These are phyloP conservation scores for Cariama cristata DNA, from an alignment of 2,113 vertebrate genomes.

Conservation along the genomic window DNA sequence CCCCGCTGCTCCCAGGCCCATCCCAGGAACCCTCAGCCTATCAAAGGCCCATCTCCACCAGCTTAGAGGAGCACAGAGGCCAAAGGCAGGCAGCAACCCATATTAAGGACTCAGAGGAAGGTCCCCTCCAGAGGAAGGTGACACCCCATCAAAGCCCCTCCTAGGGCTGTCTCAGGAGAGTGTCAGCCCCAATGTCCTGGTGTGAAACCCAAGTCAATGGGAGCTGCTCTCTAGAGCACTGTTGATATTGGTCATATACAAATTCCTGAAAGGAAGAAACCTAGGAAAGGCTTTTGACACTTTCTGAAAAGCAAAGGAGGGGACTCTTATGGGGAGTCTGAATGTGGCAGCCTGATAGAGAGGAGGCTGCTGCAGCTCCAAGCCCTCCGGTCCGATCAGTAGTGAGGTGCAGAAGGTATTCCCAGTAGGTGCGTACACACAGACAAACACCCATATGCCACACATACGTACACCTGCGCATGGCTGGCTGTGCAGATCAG, in stretches of 20 bases:
- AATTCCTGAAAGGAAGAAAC: background rate
- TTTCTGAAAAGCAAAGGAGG: background rate
- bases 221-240: background rate
- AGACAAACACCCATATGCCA: background rate
- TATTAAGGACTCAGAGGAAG: background rate
- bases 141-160: background rate
- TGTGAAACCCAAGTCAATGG: background rate
- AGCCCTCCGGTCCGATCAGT: too few relatives aligned
- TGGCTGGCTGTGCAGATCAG: background rate
- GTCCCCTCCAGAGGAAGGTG: background rate
- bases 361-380: background rate
- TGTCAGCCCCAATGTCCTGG: background rate
- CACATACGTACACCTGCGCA: rapidly evolving
- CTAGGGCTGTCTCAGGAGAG: background rate
- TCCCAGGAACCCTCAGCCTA: background rate
- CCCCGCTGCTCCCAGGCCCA: background rate
- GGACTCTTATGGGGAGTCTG: background rate
- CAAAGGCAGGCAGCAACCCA: background rate
- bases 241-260: background rate
- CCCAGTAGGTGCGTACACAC: background rate
- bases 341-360: background rate
- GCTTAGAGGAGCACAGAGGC: background rate
- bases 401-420: background rate
- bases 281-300: background rate
- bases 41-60: background rate